phyloP scores from a whole-genome alignment of 2,888 invertebrate genomes.

The Scaptomyza reducta region DNA sequence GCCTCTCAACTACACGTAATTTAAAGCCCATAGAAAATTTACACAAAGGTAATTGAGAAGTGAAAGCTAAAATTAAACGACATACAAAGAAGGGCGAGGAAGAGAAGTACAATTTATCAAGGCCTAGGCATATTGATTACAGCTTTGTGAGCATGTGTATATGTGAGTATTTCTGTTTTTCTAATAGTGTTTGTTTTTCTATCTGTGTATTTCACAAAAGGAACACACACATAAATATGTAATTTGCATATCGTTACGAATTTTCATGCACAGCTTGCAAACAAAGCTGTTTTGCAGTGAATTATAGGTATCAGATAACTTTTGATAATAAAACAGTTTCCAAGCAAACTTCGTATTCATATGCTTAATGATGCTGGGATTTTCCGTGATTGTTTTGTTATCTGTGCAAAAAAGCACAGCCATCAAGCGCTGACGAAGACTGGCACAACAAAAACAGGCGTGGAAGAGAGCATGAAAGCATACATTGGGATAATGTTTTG shows the following conservation, averaged over 20 bases:
- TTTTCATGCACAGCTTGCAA: constrained; percentile 20
- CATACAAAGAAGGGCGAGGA: background rate
- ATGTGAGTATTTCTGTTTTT: background rate
- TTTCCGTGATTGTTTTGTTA: constrained; percentile 23
- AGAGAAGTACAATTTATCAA: constrained; percentile 40
- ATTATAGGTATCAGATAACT: constrained; percentile 11
- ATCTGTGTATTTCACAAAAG: background rate
- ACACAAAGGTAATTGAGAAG: constrained; percentile 16
- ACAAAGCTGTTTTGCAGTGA: background rate
- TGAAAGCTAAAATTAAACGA: constrained; percentile 26
- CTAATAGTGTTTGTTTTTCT: constrained; percentile 5
- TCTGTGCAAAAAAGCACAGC: constrained; percentile 28
- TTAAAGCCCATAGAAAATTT: constrained; percentile 66
- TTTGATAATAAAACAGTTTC: constrained; percentile 16
- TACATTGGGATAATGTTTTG: constrained; percentile 14
- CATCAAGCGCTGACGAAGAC: constrained; percentile 34
- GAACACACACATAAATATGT: background rate
- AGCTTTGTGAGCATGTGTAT: constrained; percentile 14
- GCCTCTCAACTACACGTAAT: constrained; percentile 29
- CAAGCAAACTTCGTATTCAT: constrained; percentile 7
- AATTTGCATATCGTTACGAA: constrained; percentile 18
- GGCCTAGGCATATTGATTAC: constrained; percentile 63
- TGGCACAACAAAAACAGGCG: constrained; percentile 29
- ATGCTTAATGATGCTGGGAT: constrained; percentile 1
- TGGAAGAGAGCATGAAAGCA: constrained; percentile 25